Evolutionary conservation across 1,140 invertebrate species (phyloP).

Genomic region (Megalonaias nervosa): DNA sequence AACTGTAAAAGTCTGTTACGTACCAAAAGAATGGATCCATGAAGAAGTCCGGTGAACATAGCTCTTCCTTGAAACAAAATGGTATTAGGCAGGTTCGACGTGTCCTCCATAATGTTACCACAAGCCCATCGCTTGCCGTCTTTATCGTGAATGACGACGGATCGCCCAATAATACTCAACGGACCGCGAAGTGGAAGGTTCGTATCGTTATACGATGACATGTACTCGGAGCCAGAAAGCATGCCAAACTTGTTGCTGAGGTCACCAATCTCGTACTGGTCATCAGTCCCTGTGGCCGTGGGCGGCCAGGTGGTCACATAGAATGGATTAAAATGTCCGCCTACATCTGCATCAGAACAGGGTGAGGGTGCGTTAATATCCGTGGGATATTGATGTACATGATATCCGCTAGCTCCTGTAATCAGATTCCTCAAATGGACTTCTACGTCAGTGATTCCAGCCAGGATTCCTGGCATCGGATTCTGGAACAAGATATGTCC

Average conservation of each 20-base stretch:
- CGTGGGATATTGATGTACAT: slow-evolving; percentile 74
- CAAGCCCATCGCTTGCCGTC: slow-evolving; percentile 71
- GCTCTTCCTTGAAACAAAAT: slow-evolving; percentile 33
- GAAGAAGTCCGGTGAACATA: slow-evolving; percentile 79
- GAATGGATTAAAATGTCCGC: slow-evolving; percentile 75
- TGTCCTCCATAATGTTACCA: slow-evolving; percentile 70
- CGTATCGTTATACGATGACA: slow-evolving; percentile 82
- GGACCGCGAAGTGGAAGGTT: slow-evolving; percentile 88
- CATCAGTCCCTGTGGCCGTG: slow-evolving; percentile 79
- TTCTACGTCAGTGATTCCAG: slow-evolving; percentile 28
- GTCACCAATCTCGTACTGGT: slow-evolving; percentile 83
- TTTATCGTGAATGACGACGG: slow-evolving; percentile 85
- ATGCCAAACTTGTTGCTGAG: slow-evolving; percentile 90
- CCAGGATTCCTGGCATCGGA: slow-evolving; percentile 70
- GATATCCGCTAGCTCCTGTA: slow-evolving; percentile 70
- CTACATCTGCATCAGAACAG: slow-evolving; percentile 87
- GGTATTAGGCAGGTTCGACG: slow-evolving; percentile 12
- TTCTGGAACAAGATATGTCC: slow-evolving; percentile 48
- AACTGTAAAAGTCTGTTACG: slow-evolving; percentile 37
- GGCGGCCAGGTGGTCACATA: slow-evolving; percentile 52
- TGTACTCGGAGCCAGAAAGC: slow-evolving; percentile 68
- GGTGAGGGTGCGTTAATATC: slow-evolving; percentile 77
- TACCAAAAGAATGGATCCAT: slow-evolving; percentile 90
- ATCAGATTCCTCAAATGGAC: slow-evolving; percentile 80
- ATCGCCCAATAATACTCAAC: slow-evolving; percentile 85